These are phyloP conservation scores for Climacteris rufus DNA, from an alignment of 2,113 vertebrate species.

Conservation along the genomic window DNA sequence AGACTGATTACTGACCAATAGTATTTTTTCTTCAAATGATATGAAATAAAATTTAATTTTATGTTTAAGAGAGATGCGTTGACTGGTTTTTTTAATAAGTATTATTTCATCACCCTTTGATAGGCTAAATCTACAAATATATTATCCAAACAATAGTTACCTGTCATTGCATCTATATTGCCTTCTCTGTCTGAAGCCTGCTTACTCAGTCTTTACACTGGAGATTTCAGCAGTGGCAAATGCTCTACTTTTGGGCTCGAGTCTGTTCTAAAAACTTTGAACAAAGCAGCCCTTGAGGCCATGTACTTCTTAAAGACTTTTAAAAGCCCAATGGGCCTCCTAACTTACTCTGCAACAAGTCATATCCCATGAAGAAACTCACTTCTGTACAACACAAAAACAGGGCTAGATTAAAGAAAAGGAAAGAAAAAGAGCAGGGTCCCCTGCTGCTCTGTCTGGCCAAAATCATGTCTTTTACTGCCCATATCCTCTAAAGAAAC, in stretches of 20 bases:
- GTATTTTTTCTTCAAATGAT: background rate
- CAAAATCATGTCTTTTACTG: slow-evolving; percentile 71
- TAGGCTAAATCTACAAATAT: background rate
- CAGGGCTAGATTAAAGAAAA: slow-evolving; percentile 75
- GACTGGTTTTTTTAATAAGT: background rate
- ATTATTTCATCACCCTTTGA: background rate
- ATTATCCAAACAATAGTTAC: slow-evolving; percentile 2
- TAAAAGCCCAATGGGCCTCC: slow-evolving; percentile 76
- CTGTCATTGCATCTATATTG: slow-evolving; percentile 17
- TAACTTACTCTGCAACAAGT: slow-evolving; percentile 79
- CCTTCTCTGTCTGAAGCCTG: slow-evolving; percentile 41
- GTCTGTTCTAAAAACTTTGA: slow-evolving; percentile 38
- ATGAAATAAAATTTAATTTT: background rate
- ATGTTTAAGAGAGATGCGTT: background rate
- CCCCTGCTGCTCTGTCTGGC: slow-evolving; percentile 75
- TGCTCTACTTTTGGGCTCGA: background rate
- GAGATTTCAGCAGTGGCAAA: slow-evolving; percentile 51
- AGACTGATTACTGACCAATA: background rate
- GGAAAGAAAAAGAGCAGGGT: slow-evolving; percentile 61
- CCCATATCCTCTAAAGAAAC: slow-evolving; percentile 69
- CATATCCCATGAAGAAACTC: slow-evolving; percentile 81
- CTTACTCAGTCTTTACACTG: slow-evolving; percentile 15
- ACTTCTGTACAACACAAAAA: slow-evolving; percentile 74
- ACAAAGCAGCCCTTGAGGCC: slow-evolving; percentile 78
- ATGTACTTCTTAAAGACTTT: slow-evolving; percentile 69